These are phyloP conservation scores for Aradophagus sp. DNA, from an alignment of 1,140 invertebrate genomes.

Conservation along the genomic window DNA sequence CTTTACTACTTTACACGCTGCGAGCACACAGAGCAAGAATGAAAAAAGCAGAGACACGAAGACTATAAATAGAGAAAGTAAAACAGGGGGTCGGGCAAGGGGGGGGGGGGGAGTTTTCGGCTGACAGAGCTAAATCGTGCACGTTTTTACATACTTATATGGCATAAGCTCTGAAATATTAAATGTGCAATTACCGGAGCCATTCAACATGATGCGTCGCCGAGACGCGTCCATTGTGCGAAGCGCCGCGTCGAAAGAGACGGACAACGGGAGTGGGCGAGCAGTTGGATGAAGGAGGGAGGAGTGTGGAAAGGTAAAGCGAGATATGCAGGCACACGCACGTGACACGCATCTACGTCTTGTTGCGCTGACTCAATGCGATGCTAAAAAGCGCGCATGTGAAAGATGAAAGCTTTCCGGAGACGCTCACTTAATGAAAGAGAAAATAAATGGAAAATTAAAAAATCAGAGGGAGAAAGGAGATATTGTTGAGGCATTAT, in stretches of 20 bases:
- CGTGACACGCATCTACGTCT: slow-evolving; percentile 57
- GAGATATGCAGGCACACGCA: slow-evolving; percentile 44
- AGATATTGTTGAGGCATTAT: slow-evolving; percentile 53
- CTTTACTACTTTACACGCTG: slow-evolving; percentile 66
- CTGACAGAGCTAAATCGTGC: slow-evolving; percentile 65
- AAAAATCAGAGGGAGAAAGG: slow-evolving; percentile 55
- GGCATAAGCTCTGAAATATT: slow-evolving; percentile 74
- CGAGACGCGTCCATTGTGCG: slow-evolving; percentile 62
- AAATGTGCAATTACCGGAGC: slow-evolving; percentile 74
- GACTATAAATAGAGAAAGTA: slow-evolving; percentile 47
- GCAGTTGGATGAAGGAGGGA: slow-evolving; percentile 5
- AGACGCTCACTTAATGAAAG: slow-evolving; percentile 62
- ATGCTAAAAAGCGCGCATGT: slow-evolving; percentile 72
- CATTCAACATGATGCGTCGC: slow-evolving; percentile 71
- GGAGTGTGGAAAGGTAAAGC: slow-evolving; percentile 21
- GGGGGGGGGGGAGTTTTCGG: too few species aligned
- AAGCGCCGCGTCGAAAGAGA: slow-evolving; percentile 33
- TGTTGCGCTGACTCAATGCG: slow-evolving; percentile 66
- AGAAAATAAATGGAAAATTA: slow-evolving; percentile 56
- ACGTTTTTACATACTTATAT: slow-evolving; percentile 69
- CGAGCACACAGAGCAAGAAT: slow-evolving; percentile 54
- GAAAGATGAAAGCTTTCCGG: slow-evolving; percentile 73
- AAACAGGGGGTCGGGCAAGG: too few species aligned
- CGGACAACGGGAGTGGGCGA: too few species aligned
- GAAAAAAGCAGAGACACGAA: slow-evolving; percentile 51